These are phyloP conservation scores for Pleuronectes platessa DNA, from an alignment of 2,113 vertebrate species.

Conservation along the genomic window DNA sequence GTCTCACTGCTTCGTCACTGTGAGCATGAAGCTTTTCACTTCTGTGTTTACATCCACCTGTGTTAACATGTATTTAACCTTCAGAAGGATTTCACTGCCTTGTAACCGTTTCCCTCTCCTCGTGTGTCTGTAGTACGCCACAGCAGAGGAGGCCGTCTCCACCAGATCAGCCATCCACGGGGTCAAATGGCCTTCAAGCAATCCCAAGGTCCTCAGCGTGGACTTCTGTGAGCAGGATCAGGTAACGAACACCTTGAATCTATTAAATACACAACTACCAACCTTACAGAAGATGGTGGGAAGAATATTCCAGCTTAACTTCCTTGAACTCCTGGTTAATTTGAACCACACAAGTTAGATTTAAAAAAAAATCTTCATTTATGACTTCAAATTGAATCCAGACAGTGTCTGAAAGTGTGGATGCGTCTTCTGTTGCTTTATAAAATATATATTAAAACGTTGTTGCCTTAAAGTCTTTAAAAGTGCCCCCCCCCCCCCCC, in stretches of 20 bases:
- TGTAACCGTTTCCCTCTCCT: not conserved
- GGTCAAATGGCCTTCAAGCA: slow-evolving; percentile 92
- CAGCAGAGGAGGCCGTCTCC: slow-evolving; percentile 86
- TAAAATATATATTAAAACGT: not conserved
- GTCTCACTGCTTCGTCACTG: slow-evolving; percentile 92
- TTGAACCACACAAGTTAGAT: not conserved
- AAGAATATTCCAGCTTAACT: no score
- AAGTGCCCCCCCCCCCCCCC: no score
- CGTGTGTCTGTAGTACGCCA: slow-evolving; percentile 81
- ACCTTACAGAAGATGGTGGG: no score
- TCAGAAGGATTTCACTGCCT: not conserved
- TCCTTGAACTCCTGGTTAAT: not conserved
- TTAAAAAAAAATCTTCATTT: no score
- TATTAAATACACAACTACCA: no score
- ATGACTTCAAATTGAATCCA: no score
- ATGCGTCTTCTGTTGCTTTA: not conserved
- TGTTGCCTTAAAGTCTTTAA: no score
- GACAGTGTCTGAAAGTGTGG: no score
- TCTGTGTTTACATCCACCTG: no score
- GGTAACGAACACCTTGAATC: slow-evolving; percentile 72
- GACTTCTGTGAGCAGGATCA: slow-evolving; percentile 91
- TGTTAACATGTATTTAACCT: not conserved
- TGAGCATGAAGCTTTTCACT: slow-evolving; percentile 60
- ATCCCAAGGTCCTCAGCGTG: slow-evolving; percentile 90
- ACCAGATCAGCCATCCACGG: slow-evolving; percentile 89